A percentile compares a stretch with the other conserved stretches of the same genome.
These are phyloP conservation scores for Drosophila rellima DNA, from an alignment of 2,888 invertebrate genomes.

Conservation along the genomic window DNA sequence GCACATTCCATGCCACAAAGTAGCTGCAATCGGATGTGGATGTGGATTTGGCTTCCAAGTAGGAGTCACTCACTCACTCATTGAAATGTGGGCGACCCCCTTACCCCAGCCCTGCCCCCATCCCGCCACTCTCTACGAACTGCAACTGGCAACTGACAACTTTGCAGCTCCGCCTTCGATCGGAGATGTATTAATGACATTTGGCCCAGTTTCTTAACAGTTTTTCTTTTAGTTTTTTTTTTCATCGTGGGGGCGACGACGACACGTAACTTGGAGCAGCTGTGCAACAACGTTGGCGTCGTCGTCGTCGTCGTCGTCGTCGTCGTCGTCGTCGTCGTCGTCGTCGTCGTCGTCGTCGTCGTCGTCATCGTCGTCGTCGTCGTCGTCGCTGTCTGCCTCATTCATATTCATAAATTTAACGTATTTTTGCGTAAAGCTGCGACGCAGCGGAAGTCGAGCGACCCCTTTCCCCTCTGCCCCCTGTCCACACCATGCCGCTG, in stretches of 20 bases:
- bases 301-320: background rate
- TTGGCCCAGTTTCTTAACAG: conserved; percentile 72
- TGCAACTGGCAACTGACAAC: conserved; percentile 26
- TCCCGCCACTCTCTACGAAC: too few species aligned
- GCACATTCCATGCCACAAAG: conserved; percentile 70
- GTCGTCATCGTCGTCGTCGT: conserved; percentile 21
- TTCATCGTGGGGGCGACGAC: conserved; percentile 52
- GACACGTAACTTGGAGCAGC: conserved; percentile 50
- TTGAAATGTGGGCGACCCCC: conserved; percentile 59
- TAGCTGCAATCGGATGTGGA: conserved; percentile 77
- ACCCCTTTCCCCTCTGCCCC: conserved; percentile 3
- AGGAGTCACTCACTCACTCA: conserved; percentile 38
- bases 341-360: conserved; percentile 8
- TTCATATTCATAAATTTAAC: conserved; percentile 79
- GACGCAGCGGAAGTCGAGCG: conserved; percentile 69
- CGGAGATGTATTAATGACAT: conserved; percentile 79
- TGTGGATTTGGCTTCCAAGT: conserved; percentile 43
- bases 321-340: conserved; percentile 27
- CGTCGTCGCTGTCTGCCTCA: conserved; percentile 51
- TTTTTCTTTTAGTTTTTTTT: conserved; percentile 25
- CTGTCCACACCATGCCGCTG: background rate
- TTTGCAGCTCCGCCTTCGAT: conserved; percentile 57
- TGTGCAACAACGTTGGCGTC: conserved; percentile 46
- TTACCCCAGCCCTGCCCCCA: conserved; percentile 12
- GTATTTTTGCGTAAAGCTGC: conserved; percentile 72